phyloP scores from a whole-genome alignment of 2,797 vertebrate genomes.

The Pangasius sanitwongsei region DNA sequence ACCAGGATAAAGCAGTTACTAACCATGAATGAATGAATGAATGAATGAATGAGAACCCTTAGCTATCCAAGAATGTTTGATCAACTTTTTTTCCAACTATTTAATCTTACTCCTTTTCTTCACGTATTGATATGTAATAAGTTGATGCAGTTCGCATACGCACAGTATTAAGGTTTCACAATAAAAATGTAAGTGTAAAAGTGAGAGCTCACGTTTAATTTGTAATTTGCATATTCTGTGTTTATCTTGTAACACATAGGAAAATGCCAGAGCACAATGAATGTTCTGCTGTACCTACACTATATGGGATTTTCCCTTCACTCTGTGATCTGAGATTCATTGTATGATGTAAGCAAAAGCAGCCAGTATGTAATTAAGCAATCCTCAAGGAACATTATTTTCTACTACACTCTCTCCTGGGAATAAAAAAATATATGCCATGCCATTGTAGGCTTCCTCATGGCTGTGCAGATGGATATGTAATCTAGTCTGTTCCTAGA shows the following conservation, averaged over 20 bases:
- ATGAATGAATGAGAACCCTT: background rate
- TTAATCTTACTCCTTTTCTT: background rate
- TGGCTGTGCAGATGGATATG: background rate
- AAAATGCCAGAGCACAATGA: slow-evolving; percentile 19
- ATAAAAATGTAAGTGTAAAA: background rate
- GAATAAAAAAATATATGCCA: slow-evolving; percentile 23
- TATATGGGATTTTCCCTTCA: slow-evolving; percentile 67
- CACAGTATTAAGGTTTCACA: background rate
- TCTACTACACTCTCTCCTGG: slow-evolving; percentile 36
- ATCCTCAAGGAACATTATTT: slow-evolving; percentile 63
- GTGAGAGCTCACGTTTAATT: background rate
- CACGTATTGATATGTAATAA: background rate
- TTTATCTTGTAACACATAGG: background rate
- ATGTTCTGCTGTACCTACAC: slow-evolving; percentile 34
- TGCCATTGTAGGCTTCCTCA: background rate
- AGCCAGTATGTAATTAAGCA: slow-evolving; percentile 72
- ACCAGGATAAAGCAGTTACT: background rate
- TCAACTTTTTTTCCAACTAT: too few relatives aligned
- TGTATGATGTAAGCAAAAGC: slow-evolving; percentile 60
- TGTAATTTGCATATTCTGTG: background rate
- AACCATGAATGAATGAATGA: background rate
- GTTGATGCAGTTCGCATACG: background rate
- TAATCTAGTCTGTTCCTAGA: background rate
- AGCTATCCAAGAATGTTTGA: background rate
- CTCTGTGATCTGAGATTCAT: slow-evolving; percentile 65